Evolutionary conservation across 2,797 vertebrate species (phyloP).

Genomic region (Falco concolor): DNA sequence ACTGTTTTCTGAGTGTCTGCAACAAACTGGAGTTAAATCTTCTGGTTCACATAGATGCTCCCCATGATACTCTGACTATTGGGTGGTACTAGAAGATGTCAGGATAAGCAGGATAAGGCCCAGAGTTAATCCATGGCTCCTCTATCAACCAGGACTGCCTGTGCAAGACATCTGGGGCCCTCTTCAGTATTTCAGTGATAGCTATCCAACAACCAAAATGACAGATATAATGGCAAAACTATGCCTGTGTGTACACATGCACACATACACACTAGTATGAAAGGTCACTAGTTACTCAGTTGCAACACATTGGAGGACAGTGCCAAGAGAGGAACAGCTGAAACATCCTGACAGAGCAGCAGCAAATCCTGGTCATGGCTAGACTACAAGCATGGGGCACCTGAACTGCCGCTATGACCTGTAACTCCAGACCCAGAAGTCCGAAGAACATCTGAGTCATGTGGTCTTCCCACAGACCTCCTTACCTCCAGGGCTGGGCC

Average conservation of each 20-base stretch:
- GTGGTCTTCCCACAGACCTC: neutral
- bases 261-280: neutral
- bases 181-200: neutral
- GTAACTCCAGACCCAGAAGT: neutral
- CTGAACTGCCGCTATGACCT: neutral
- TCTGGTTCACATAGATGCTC: neutral
- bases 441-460: neutral
- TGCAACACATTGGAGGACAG: neutral
- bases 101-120: neutral
- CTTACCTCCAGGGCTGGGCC: neutral
- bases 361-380: neutral
- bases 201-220: neutral
- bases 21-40: neutral
- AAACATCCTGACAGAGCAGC: neutral
- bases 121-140: fast-evolving
- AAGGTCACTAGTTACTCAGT: neutral
- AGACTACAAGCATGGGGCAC: neutral
- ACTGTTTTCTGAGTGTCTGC: neutral
- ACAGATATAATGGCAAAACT: neutral
- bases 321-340: neutral
- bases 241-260: neutral
- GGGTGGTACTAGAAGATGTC: neutral
- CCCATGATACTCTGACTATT: neutral
- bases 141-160: neutral
- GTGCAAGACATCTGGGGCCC: neutral